These are phyloP conservation scores for Antitype chi DNA, from an alignment of 2,888 invertebrate genomes.

Conservation along the genomic window DNA sequence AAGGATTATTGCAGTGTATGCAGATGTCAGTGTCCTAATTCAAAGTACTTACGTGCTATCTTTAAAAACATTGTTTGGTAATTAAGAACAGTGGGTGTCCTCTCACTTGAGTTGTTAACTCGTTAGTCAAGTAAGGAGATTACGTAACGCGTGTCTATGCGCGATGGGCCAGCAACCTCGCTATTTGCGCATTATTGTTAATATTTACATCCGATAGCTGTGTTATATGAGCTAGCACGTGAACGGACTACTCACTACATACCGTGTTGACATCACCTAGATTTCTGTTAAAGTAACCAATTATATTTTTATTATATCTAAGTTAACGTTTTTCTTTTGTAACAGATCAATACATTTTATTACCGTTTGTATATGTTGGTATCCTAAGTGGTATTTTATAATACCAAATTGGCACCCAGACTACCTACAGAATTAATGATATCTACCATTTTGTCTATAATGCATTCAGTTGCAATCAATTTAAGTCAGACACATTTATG, in stretches of 20 bases:
- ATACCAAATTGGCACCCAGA: constrained; percentile 28
- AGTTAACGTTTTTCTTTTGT: not conserved
- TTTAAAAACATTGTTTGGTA: constrained; percentile 31
- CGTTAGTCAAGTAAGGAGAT: constrained; percentile 46
- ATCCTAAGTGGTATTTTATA: constrained; percentile 14
- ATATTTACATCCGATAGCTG: constrained; percentile 55
- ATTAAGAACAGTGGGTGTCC: constrained; percentile 48
- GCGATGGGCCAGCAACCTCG: constrained; percentile 49
- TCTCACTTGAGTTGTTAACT: constrained; percentile 54
- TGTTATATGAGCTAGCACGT: constrained; percentile 45
- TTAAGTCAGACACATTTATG: constrained; percentile 49
- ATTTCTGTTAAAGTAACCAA: constrained; percentile 16
- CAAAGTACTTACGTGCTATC: constrained; percentile 26
- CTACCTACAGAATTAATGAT: constrained; percentile 44
- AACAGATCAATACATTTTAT: not conserved
- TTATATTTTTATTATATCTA: not conserved
- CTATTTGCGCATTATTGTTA: constrained; percentile 54
- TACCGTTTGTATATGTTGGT: not conserved
- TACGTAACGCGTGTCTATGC: constrained; percentile 50
- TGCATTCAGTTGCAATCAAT: constrained; percentile 54
- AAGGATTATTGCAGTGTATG: constrained; percentile 11
- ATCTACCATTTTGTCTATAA: constrained; percentile 32
- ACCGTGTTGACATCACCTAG: constrained; percentile 43
- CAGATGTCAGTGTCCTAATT: constrained; percentile 18
- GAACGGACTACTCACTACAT: constrained; percentile 35